Evolutionary conservation across 2,797 vertebrate genomes (phyloP), one percentile per base, ranked within the genome.

Genomic region (Podargus strigoides): DNA sequence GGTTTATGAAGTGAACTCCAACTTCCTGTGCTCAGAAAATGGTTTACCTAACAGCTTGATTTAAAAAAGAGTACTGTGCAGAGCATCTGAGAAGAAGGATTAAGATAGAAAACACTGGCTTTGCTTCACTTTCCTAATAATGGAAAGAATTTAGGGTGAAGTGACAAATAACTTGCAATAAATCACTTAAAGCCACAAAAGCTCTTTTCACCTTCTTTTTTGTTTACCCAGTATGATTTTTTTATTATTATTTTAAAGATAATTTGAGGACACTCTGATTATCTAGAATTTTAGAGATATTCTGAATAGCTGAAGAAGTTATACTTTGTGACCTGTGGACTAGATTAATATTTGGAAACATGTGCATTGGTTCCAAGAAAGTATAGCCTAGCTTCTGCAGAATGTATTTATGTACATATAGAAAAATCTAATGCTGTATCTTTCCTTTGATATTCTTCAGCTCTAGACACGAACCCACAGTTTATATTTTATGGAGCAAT

Each of bases 41-140:
- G 94, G 89, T 97, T 98, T 97, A 97, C 80, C 94, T 97, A 97
- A 58, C 85, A 93, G 95, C 96, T 97, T 87, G 78, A 85, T 92
- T 80, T 73, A 39, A 92, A 89, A 94, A 60, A 92, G 60, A 50
- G 62, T 92, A 60, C 59, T 97, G 97, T 98, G 96, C 97, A 97
- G 46, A 94, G 97, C 96, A 98, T 97, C 91, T 88, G 85, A 81
- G 63, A 93, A 87, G 36, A 91, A 86, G 87, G 96, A 98, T 98
- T 98, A 98, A 95, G 77, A 81, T 34, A 91, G 78, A 96, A 97
- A 96, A 95, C 79, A 80, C 58, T 59, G 62, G 50, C 36, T 96
- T 95, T 85, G 36, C 52, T 97, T 97, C 96, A 86, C 80, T 82
- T 96, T 82, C 92, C 41, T 87, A 93, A 82, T 96, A 86, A 95